phyloP scores from a whole-genome alignment of 2,113 vertebrate species.

The Bambusicola thoracicus region DNA sequence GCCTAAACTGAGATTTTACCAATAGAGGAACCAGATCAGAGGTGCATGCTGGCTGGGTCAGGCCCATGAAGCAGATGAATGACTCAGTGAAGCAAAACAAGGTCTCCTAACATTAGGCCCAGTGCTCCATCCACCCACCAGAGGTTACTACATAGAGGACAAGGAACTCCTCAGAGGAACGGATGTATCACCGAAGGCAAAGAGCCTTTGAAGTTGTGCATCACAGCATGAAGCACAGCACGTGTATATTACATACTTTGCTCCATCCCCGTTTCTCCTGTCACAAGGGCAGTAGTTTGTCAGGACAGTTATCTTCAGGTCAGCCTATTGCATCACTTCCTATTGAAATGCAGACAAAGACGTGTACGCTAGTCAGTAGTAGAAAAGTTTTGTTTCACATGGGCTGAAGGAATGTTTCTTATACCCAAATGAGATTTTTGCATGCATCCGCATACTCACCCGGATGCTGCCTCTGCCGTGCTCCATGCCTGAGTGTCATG shows the following conservation, averaged over 20 bases:
- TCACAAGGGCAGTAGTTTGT: background rate
- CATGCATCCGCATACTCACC: slow-evolving; percentile 34
- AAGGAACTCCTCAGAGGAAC: background rate
- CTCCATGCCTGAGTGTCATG: slow-evolving; percentile 46
- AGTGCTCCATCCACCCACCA: background rate
- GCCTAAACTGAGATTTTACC: background rate
- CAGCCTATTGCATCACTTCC: background rate
- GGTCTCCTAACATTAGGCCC: background rate
- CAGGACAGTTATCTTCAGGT: background rate
- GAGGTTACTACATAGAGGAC: background rate
- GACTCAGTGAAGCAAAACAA: background rate
- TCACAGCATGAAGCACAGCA: background rate
- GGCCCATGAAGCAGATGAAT: background rate
- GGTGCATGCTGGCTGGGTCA: background rate
- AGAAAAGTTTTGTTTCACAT: background rate
- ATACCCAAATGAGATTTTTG: slow-evolving; percentile 25
- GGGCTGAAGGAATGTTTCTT: slow-evolving; percentile 25
- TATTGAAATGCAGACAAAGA: background rate
- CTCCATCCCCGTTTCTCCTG: background rate
- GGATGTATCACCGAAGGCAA: background rate
- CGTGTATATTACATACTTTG: background rate
- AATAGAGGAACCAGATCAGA: background rate
- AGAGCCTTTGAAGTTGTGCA: background rate
- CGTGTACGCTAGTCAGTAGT: background rate
- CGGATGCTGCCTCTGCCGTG: slow-evolving; percentile 25